These are phyloP conservation scores for Neosilurus mollespiculum DNA, from an alignment of 2,797 vertebrate species.

Conservation along the genomic window DNA sequence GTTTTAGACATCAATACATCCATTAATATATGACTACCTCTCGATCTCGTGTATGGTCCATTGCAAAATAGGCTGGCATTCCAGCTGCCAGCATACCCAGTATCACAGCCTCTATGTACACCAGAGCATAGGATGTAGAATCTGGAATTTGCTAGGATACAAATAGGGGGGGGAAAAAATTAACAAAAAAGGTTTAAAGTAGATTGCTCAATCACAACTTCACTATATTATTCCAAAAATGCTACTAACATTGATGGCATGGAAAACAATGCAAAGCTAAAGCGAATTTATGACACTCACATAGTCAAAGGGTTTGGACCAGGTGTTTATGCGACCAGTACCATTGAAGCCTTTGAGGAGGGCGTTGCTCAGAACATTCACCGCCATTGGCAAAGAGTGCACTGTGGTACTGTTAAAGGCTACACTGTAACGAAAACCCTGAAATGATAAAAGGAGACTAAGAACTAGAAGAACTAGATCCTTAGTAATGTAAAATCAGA, in stretches of 20 bases:
- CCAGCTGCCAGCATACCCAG: constrained; percentile 81
- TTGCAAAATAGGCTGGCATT: constrained; percentile 85
- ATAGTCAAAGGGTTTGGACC: constrained; percentile 76
- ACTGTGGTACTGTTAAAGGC: constrained; percentile 82
- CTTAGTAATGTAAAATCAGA: neutral
- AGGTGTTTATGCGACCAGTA: constrained; percentile 74
- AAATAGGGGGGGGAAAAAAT: no score
- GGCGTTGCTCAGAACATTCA: constrained; percentile 86
- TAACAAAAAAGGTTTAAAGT: neutral
- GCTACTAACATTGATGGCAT: neutral
- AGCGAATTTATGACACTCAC: constrained; percentile 68
- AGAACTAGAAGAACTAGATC: neutral
- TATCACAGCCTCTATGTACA: constrained; percentile 76
- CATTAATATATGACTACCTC: constrained; percentile 67
- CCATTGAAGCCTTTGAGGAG: constrained; percentile 79
- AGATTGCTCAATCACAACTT: neutral
- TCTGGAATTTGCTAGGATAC: constrained; percentile 71
- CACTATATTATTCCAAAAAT: no score
- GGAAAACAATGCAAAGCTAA: neutral
- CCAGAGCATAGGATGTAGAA: constrained; percentile 67
- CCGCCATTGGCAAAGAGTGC: constrained; percentile 85
- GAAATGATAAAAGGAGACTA: neutral
- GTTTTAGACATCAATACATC: neutral
- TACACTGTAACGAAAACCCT: constrained; percentile 80
- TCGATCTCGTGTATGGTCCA: constrained; percentile 79